Base-by-base conservation (phyloP, 2,797 vertebrate species). In the Etheostoma perlongum region DNA sequence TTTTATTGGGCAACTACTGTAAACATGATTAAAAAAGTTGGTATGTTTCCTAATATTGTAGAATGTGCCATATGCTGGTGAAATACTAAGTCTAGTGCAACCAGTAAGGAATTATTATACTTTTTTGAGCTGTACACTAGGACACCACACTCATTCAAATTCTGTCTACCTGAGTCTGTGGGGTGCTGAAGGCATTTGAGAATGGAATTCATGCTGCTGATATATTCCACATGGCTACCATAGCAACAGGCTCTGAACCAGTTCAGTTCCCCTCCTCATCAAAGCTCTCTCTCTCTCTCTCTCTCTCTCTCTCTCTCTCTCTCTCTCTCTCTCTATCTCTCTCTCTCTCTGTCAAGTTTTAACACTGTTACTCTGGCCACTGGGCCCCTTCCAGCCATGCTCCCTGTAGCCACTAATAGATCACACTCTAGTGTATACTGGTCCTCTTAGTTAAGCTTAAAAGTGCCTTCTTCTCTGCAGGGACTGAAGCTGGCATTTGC, bases 141-240 rank as follows among this genome's bases (percentile, higher is more conserved):
- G 75, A 72, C 30, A 42, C 54, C 42, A 14, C 2, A 36, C 84
- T 91, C 81, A 91, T 91, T 92, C 81, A 83, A 67, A 92, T 91
- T 92, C 91, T 30, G 82, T 70, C 82, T 77, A 90, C 91, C 87
- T 91, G 85, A 85, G 82, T 85, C 79, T 15, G 85, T 66, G 69
- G 89, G 91, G 86, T 71, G 85, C 88, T 88, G 82, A 86, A 90
- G 87, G 88, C 91, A 82, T 88, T 81, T 87, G 72, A 93, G 82
- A 88, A 83, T 78, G 71, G 77, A 90, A 91, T 89, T 87, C 81
- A 87, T 82, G 85, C 81, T 76, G 78, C 86, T 88, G 82, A 92
- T 93, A 87, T 91, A 91, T 91, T 92, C 87, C 88, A 85, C 89
- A 90, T 85, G 87, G 93, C 91, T 93, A 79, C 93, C 93, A 94